A percentile compares a stretch with the other conserved stretches of the same genome.
Conservation (phyloP, 2,797 vertebrate genomes). For the Kryptopterus vitreolus region DNA sequence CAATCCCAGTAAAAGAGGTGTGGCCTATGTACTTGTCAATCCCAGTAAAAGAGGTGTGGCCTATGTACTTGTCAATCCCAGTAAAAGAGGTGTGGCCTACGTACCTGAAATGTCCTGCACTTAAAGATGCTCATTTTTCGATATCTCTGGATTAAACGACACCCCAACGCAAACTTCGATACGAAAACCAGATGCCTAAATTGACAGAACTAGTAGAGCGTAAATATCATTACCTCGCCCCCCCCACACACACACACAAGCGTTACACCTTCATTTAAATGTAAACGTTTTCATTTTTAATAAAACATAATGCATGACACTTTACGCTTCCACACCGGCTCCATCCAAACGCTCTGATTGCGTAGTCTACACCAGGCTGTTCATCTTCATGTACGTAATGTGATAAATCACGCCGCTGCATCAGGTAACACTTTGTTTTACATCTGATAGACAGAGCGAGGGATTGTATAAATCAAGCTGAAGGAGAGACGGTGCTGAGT, state of each 20-base stretch:
- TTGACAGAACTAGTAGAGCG: not conserved
- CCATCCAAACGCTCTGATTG: not conserved
- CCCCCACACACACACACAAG: too few species aligned
- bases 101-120: not conserved
- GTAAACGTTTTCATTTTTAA: not conserved
- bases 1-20: not conserved
- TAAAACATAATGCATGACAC: not conserved
- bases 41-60: not conserved
- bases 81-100: too few species aligned
- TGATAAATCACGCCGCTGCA: constrained; percentile 8
- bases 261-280: not conserved
- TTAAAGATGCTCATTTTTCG: not conserved
- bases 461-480: constrained; percentile 39
- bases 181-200: not conserved
- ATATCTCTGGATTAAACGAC: constrained; percentile 7
- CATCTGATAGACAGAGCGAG: constrained; percentile 40
- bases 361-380: not conserved
- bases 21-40: not conserved
- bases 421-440: constrained; percentile 26
- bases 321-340: not conserved
- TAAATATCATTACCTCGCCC: not conserved
- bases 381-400: not conserved
- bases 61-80: not conserved
- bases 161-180: not conserved
- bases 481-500: constrained; percentile 48